phyloP scores from a whole-genome alignment of 1,140 invertebrate genomes.

The Adoxophyes honmai region DNA sequence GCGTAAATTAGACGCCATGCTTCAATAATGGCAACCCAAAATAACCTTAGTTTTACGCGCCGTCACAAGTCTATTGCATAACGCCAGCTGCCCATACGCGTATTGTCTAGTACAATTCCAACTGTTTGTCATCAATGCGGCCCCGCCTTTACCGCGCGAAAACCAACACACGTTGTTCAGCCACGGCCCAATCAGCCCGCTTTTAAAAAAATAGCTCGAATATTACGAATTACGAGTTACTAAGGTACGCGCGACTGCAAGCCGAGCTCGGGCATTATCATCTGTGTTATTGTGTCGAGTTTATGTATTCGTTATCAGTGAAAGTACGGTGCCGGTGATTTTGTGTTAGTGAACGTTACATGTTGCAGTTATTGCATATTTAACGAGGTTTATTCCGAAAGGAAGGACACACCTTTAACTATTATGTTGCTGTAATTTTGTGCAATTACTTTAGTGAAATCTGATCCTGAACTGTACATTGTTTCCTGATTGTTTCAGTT shows the following conservation, averaged over 20 bases:
- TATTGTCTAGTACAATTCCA: conserved; percentile 4
- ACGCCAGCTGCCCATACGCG: neutral
- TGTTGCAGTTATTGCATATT: neutral
- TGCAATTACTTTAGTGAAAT: conserved; percentile 5
- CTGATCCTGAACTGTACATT: neutral
- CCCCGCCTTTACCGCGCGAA: conserved; percentile 1
- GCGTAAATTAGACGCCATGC: neutral
- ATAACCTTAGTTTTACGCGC: neutral
- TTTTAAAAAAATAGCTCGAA: neutral
- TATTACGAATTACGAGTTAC: neutral
- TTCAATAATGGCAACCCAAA: neutral
- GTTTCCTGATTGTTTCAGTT: neutral
- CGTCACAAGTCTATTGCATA: neutral
- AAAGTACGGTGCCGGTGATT: neutral
- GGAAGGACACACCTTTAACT: conserved; percentile 11
- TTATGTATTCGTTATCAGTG: neutral
- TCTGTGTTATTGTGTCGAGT: neutral
- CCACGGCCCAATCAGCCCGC: neutral
- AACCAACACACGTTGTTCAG: conserved; percentile 3
- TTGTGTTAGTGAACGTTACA: neutral
- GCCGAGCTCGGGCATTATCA: neutral
- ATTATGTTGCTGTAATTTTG: neutral
- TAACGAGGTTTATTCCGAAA: neutral
- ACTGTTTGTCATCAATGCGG: neutral
- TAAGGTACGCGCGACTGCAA: neutral